phyloP scores from a whole-genome alignment of 2,888 invertebrate species.

The Nomada goodeniana region DNA sequence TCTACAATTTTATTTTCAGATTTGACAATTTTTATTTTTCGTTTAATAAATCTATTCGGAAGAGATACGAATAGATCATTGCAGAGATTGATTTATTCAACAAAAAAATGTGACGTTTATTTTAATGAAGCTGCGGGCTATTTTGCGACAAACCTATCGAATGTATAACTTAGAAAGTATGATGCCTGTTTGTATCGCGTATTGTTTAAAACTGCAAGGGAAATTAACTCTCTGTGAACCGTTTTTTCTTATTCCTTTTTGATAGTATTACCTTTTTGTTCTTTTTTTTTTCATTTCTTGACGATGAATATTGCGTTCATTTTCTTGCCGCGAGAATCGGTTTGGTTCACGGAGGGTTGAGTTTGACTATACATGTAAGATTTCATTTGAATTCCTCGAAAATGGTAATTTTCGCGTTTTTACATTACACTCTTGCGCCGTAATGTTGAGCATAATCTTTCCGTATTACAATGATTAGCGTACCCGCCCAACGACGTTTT shows the following conservation, averaged over 20 bases:
- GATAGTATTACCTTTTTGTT: slow-evolving; percentile 24
- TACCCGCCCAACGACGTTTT: neutral
- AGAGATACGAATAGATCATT: neutral
- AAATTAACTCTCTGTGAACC: slow-evolving; percentile 39
- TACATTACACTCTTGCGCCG: slow-evolving; percentile 37
- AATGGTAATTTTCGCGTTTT: slow-evolving; percentile 17
- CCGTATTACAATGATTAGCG: slow-evolving; percentile 7
- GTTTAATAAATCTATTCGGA: neutral
- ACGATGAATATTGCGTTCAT: neutral
- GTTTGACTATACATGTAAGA: slow-evolving; percentile 28
- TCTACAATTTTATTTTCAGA: neutral
- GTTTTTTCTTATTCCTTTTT: neutral
- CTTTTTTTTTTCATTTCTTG: neutral
- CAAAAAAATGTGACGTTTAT: neutral
- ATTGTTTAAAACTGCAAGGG: slow-evolving; percentile 35
- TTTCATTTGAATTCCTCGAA: slow-evolving; percentile 18
- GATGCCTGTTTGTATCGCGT: slow-evolving; percentile 43
- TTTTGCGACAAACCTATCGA: slow-evolving; percentile 45
- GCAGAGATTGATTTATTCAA: neutral
- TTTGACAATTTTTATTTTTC: neutral
- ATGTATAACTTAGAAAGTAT: slow-evolving; percentile 29
- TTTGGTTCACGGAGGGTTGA: slow-evolving; percentile 37
- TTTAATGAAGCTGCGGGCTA: slow-evolving; percentile 33
- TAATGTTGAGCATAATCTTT: slow-evolving; percentile 35
- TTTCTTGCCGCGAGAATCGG: neutral